phyloP scores from a whole-genome alignment of 2,888 invertebrate genomes.

The Amblyjoppa proteus region DNA sequence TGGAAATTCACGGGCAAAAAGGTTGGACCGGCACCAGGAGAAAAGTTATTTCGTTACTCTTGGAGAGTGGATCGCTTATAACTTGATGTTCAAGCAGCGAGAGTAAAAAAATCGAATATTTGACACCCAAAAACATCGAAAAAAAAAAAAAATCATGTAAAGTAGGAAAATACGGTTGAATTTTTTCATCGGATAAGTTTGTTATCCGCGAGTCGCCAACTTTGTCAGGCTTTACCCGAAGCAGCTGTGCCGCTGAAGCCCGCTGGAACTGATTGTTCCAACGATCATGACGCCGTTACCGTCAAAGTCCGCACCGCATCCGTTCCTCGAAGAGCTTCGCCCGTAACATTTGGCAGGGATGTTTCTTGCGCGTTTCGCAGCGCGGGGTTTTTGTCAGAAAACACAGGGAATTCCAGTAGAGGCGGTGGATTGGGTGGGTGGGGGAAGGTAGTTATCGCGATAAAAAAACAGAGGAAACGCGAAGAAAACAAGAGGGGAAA shows the following conservation, averaged over 20 bases:
- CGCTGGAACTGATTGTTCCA: neutral
- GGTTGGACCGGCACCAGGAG: too few species aligned
- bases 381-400: neutral
- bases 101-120: neutral
- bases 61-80: neutral
- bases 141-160: neutral
- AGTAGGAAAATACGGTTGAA: too few species aligned
- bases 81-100: neutral
- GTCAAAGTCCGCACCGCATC: slow-evolving; percentile 36
- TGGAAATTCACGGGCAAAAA: neutral
- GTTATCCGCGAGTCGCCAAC: neutral
- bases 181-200: neutral
- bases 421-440: neutral
- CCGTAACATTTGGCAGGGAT: slow-evolving; percentile 36
- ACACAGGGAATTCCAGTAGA: neutral
- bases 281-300: neutral
- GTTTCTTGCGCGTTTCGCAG: slow-evolving; percentile 10
- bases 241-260: neutral
- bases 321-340: slow-evolving; percentile 24
- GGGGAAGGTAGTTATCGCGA: slow-evolving; percentile 49
- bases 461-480: slow-evolving; percentile 41
- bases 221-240: neutral
- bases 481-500: slow-evolving; percentile 27
- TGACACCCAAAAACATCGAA: neutral
- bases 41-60: neutral